A percentile compares a stretch with the other conserved stretches of the same genome.
Evolutionary conservation across 2,888 invertebrate genomes (phyloP).

Genomic region (Volucella zonaria): DNA sequence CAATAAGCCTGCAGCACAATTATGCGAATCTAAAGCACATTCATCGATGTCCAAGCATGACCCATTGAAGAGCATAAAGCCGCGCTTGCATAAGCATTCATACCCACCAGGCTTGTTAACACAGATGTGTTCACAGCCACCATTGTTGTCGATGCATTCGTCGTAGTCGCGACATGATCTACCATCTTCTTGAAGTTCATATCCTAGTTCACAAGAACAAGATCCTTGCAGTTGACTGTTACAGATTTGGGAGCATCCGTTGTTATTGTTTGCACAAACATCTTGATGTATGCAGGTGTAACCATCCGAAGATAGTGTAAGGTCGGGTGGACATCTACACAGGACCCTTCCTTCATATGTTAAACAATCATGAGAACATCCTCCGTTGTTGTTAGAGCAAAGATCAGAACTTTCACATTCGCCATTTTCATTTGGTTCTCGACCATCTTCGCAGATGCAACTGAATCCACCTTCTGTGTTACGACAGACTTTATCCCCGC

Average conservation of each 20-base stretch:
- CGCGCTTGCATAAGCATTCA: slow-evolving; percentile 83
- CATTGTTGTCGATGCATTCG: slow-evolving; percentile 83
- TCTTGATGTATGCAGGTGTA: slow-evolving; percentile 83
- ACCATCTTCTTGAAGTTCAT: slow-evolving; percentile 81
- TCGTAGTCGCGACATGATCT: slow-evolving; percentile 84
- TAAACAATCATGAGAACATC: slow-evolving; percentile 85
- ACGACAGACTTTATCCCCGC: slow-evolving; percentile 79
- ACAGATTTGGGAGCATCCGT: slow-evolving; percentile 87
- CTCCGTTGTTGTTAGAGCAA: slow-evolving; percentile 83
- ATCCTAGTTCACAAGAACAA: slow-evolving; percentile 82
- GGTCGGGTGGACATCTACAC: slow-evolving; percentile 82
- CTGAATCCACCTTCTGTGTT: slow-evolving; percentile 83
- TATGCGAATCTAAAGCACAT: slow-evolving; percentile 81
- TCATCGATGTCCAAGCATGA: slow-evolving; percentile 83
- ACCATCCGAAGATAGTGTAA: slow-evolving; percentile 82
- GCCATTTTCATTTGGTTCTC: slow-evolving; percentile 78
- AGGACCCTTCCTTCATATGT: slow-evolving; percentile 83
- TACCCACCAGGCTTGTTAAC: slow-evolving; percentile 83
- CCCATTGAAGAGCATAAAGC: slow-evolving; percentile 80
- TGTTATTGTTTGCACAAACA: slow-evolving; percentile 83
- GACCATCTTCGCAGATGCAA: slow-evolving; percentile 84
- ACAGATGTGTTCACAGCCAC: slow-evolving; percentile 82
- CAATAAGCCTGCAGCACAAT: slow-evolving; percentile 77
- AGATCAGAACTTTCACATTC: slow-evolving; percentile 81
- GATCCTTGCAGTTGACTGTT: slow-evolving; percentile 77